Evolutionary conservation across 2,888 invertebrate genomes (phyloP), one percentile per base, ranked within the genome.

Genomic region (Agriotes lineatus): DNA sequence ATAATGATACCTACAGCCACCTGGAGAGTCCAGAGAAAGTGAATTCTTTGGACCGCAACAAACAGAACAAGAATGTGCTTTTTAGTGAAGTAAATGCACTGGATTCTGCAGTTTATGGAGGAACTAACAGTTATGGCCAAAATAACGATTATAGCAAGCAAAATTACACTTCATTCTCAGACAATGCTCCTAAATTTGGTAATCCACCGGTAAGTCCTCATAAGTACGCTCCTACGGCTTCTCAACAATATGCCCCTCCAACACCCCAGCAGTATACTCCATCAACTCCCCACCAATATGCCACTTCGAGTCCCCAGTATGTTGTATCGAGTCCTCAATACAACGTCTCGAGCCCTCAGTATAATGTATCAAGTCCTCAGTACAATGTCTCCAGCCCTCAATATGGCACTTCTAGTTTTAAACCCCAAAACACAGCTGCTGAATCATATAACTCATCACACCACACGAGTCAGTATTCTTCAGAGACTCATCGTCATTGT

Each of bases 1-100:
- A 81, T 67, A 79, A 78, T 50, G 81, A 82, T 59, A 77, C 78
- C 58, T 84, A 83, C 74, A 82, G 81, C 72, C 82, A 83, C 68
- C 73, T 84, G 73, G 83, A 83, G 69, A 84, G 84, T 74, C 84
- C 84, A 2, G 84, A 84, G 65, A 84, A 84, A 76, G 83, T 84
- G 12, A 82, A 79, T 72, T 83, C 84, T 0, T 72, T 84, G 52
- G 84, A 84, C 67, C 81, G 83, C 35, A 81, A 78, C 67, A 82
- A 82, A 71, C 75, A 73, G 56, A 75, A 75, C 30, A 73, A 71
- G 62, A 78, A 78, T 52, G 45, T 73, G 4, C 70, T 82, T 12
- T 78, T 81, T 66, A 79, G 81, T 6, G 81, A 84, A 70, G 78
- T 82, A 20, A 81, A 80, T 70, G 74, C 81, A 20, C 65, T 83